phyloP scores from a whole-genome alignment of 1,140 invertebrate genomes.

The Conus ventricosus region DNA sequence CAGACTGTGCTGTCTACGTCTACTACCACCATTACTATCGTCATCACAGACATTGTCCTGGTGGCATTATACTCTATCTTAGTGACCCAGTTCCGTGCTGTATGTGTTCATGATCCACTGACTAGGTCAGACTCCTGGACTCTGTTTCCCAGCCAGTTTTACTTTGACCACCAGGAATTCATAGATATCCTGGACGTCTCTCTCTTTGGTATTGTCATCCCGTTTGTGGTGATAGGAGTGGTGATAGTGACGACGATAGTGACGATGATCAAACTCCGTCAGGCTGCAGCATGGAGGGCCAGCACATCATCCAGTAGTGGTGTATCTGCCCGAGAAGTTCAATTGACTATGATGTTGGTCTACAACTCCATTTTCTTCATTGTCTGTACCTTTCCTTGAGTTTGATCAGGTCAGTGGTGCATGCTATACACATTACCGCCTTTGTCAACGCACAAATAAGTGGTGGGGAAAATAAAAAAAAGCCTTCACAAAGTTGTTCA shows the following conservation, averaged over 20 bases:
- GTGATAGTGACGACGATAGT: neutral
- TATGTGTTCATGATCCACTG: neutral
- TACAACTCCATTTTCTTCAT: neutral
- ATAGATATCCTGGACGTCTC: neutral
- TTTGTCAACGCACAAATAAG: no score
- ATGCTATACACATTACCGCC: neutral
- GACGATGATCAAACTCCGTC: neutral
- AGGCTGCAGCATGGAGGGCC: neutral
- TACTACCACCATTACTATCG: neutral
- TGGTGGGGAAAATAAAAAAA: no score
- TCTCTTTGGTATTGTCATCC: neutral
- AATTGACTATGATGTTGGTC: constrained; percentile 21
- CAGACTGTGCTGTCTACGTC: neutral
- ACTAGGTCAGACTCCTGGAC: neutral
- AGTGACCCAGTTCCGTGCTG: neutral
- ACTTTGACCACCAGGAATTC: neutral
- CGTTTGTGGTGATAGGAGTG: neutral
- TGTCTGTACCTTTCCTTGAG: neutral
- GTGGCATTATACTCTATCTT: neutral
- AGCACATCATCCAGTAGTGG: neutral
- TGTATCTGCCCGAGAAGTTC: neutral
- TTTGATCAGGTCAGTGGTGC: neutral
- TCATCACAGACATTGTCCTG: neutral
- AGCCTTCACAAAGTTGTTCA: no score
- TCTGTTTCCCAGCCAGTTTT: neutral